Evolutionary conservation across 2,797 vertebrate genomes (phyloP), one percentile per base, ranked within the genome.

Genomic region (Hoplostethus atlanticus): DNA sequence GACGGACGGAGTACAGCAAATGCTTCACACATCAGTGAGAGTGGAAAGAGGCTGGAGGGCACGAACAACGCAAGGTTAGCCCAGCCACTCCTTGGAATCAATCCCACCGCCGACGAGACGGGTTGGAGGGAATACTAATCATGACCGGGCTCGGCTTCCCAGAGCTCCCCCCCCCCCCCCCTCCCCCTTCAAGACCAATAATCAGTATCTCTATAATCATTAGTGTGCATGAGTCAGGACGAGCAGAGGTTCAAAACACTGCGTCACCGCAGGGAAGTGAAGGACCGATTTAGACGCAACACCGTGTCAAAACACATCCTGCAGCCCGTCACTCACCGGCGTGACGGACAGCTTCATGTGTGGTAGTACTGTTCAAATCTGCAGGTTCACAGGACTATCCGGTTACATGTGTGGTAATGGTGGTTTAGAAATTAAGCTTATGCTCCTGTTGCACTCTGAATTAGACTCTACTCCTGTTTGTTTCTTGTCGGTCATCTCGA

Each of bases 61-160:
- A 64, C 46, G 55, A 78, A 68, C 77, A 64, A 77, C 12, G 28
- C 67, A 66, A 87, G 77, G 80, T 85, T 63, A 84, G 76, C 63
- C 69, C 55, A 31, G 42, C 79, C 55, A 25, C 73, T 36, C 68
- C 63, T 68, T 60, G 58, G 60, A 76, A 46, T 71, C 57, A 11
- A 59, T 75, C 69, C 62, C 62, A 16, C 52, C 47, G 73, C 70
- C 38, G 65, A 60, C 16, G 47, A 11, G 58, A 36, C 28, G 47
- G 48, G 48, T 12, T 36, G 67, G 0, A 21, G 50, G 63, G 84
- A 84, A 90, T 87, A 79, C 78, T 78, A 77, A 89, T 77, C 16
- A 51, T 71, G 62, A 72, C 58, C 4, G 2, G 8, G 50, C 62
- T 63, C 48, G 15, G 13, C 53, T 25, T 65, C 25, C 28, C 28